Evolutionary conservation across 2,113 vertebrate genomes (phyloP).

Genomic region (Rhinopomastus cyanomelas): DNA sequence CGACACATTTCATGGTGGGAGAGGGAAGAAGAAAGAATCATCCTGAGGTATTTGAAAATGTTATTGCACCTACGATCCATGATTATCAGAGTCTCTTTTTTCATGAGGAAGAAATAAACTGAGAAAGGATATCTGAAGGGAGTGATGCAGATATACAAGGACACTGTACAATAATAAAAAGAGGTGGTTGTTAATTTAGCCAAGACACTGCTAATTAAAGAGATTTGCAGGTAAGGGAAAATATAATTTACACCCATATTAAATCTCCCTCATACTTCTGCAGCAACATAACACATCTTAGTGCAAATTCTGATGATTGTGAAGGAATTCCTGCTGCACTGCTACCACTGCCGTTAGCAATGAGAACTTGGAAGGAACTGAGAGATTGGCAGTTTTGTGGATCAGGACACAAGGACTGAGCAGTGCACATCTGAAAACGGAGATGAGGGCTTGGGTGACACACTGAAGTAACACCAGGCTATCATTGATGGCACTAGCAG

Average conservation of each 20-base stretch:
- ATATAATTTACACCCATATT: neutral
- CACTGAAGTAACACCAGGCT: neutral
- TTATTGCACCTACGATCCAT: neutral
- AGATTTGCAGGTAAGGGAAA: constrained; percentile 8
- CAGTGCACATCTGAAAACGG: neutral
- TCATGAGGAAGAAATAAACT: neutral
- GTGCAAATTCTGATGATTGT: neutral
- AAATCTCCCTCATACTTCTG: neutral
- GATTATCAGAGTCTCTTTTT: neutral
- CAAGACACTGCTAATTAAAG: neutral
- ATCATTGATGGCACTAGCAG: neutral
- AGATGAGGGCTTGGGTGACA: neutral
- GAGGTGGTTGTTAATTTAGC: constrained; percentile 4
- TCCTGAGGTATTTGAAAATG: neutral
- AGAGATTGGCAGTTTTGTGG: neutral
- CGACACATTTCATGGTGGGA: neutral
- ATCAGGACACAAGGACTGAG: neutral
- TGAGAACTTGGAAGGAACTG: neutral
- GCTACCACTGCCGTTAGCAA: neutral
- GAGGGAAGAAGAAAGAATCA: constrained; percentile 19
- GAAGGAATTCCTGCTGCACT: neutral
- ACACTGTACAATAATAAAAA: neutral
- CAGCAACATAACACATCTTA: neutral
- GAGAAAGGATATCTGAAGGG: neutral
- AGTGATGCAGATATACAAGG: neutral